A percentile compares a stretch with the other conserved stretches of the same genome.
These are phyloP conservation scores for Crotophaga sulcirostris DNA, from an alignment of 2,113 vertebrate genomes.

Conservation along the genomic window DNA sequence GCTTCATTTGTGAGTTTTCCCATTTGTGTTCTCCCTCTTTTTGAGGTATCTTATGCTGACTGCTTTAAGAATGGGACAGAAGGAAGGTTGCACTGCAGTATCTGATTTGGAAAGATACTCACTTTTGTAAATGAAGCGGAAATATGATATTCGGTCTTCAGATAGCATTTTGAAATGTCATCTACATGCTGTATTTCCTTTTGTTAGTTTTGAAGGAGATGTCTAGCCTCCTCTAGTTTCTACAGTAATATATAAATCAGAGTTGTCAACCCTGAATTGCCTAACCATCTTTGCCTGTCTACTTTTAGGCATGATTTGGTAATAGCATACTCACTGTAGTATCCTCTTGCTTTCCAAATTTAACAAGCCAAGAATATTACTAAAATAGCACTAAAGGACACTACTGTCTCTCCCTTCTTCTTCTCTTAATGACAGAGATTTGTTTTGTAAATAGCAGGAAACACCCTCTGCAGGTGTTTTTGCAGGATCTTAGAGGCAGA, in stretches of 20 bases:
- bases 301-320: slow-evolving; percentile 6
- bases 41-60: not conserved
- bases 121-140: not conserved
- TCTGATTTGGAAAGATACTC: not conserved
- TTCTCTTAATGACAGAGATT: not conserved
- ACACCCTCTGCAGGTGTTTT: not conserved
- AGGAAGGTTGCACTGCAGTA: not conserved
- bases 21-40: not conserved
- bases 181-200: not conserved
- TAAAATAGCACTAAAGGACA: not conserved
- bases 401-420: not conserved
- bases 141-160: not conserved
- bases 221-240: not conserved
- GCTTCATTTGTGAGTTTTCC: not conserved
- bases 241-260: not conserved
- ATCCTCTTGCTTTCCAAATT: not conserved
- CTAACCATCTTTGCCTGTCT: slow-evolving; percentile 7
- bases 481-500: not conserved
- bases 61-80: not conserved
- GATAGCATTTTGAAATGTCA: not conserved
- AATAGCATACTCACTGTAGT: not conserved
- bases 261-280: not conserved
- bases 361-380: slow-evolving; percentile 4
- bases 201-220: not conserved
- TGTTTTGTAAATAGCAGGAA: slow-evolving; percentile 14